Evolutionary conservation across 2,113 vertebrate genomes (phyloP), one percentile per base, ranked within the genome.

Genomic region (Pseudorectes ferrugineus): DNA sequence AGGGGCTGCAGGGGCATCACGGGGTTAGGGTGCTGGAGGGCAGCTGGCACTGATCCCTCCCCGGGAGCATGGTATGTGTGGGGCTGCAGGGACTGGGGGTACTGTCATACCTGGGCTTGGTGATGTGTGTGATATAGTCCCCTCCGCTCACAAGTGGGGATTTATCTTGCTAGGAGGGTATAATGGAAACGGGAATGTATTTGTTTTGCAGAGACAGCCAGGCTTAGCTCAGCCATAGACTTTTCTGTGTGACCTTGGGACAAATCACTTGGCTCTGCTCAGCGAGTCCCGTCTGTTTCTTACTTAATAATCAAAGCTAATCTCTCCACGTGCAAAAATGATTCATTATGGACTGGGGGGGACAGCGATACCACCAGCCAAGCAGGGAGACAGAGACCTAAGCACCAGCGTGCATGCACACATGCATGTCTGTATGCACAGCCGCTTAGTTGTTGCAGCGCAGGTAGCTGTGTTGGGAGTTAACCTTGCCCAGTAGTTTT

Each of bases 211-310:
- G 85, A 88, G 77, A 85, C 61, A 92, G 48, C 3, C 58, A 70
- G 62, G 92, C 59, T 89, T 61, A 87, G 84, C 76, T 87, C 68
- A 94, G 85, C 80, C 63, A 18, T 55, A 71, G 85, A 85, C 78
- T 92, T 95, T 81, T 89, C 73, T 61, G 43, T 62, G 77, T 97
- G 96, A 97, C 96, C 96, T 97, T 97, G 97, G 94, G 92, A 96
- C 73, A 70, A 81, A 93, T 85, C 93, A 35, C 57, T 92, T 52
- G 52, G 20, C 76, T 82, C 21, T 88, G 75, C 85, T 84, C 2
- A 0, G 31, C 0, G 2, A 77, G 92, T 71, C 83, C 95, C 2
- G 26, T 74, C 92, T 91, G 63, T 63, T 89, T 85, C 68, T 93
- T 67, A 77, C 83, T 92, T 85, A 85, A 88, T 89, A 92, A 85